phyloP scores from a whole-genome alignment of 1,140 invertebrate species.

The Brevipalpus yothersi region DNA sequence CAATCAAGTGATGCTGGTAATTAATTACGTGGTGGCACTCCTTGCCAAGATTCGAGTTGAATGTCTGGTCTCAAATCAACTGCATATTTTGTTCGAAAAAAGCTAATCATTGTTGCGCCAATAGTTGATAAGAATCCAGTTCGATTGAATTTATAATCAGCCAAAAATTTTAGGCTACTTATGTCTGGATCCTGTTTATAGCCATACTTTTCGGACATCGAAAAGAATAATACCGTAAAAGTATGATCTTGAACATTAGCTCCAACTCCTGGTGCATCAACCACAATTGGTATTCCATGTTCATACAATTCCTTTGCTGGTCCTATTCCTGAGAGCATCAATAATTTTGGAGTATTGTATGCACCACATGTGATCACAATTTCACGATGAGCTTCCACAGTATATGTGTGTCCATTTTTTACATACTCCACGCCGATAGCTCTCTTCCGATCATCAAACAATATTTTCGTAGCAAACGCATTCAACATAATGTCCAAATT shows the following conservation, averaged over 20 bases:
- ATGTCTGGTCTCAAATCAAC: too few species aligned
- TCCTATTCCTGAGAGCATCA: constrained; percentile 77
- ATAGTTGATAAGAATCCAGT: not conserved
- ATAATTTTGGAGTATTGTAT: constrained; percentile 64
- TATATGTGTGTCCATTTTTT: constrained; percentile 37
- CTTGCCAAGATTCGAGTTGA: constrained; percentile 48
- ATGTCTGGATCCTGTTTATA: not conserved
- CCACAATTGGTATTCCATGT: constrained; percentile 26
- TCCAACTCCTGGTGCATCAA: constrained; percentile 21
- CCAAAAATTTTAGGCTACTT: not conserved
- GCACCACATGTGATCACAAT: constrained; percentile 63
- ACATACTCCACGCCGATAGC: constrained; percentile 66
- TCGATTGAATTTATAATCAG: too few species aligned
- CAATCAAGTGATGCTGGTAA: constrained; percentile 44
- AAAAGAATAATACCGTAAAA: constrained; percentile 4
- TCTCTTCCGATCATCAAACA: constrained; percentile 52
- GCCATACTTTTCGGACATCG: not conserved
- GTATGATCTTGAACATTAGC: constrained; percentile 23
- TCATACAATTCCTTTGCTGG: constrained; percentile 45
- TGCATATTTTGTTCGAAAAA: too few species aligned
- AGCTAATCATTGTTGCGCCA: constrained; percentile 26
- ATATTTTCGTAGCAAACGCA: constrained; percentile 46
- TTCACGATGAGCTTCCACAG: constrained; percentile 51
- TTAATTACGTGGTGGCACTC: constrained; percentile 56
- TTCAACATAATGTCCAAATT: constrained; percentile 69